Evolutionary conservation across 2,797 vertebrate genomes (phyloP), one percentile per base, ranked within the genome.

Genomic region (Allobates femoralis): DNA sequence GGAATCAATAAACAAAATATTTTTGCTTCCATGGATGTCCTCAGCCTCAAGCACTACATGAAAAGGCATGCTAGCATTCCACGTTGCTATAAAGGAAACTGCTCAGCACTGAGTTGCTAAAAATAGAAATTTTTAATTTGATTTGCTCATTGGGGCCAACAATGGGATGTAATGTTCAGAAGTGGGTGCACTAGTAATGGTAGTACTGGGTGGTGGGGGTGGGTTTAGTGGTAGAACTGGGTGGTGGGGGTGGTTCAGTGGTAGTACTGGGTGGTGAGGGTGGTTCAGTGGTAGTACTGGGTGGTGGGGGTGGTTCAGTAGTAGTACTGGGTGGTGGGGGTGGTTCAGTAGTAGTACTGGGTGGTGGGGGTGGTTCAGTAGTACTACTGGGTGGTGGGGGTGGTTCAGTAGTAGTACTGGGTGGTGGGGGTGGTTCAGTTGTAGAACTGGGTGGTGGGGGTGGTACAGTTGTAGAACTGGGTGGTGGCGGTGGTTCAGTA

Each of bases 91-190:
- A 77, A 28, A 53, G 74, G 14, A 53, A 26, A 77, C n/a, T 77
- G 18, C 16, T 53, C 21, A 77, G 74, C 18, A 28, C 34, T 5
- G 30, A 34, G 18, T 60, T 32, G 56, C 76, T 79, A 23, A 79
- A 79, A 21, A 79, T 58, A 18, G 76, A 79, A 56, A 79, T 79
- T 32, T 79, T 79, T 56, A 79, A 34, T 58, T 79, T 79, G 3
- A 79, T n/a, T 37, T 62, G 56, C 8, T 58, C 30, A 77, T 46
- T 46, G 41, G 41, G 41, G 41, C 41, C 11, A 46, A 8, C 41
- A 46, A 11, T 7, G 41, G 55, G 53, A 28, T 28, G 5, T 14
- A 55, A 16, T 19, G 51, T 51, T 15, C 28, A 53, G 74, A 0
- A 41, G 46, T 15, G 11, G 41, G 1, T 28, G 74, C 55, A 30